Conservation (phyloP, 2,888 invertebrate genomes). For the Lasioglossum leucozonium region DNA sequence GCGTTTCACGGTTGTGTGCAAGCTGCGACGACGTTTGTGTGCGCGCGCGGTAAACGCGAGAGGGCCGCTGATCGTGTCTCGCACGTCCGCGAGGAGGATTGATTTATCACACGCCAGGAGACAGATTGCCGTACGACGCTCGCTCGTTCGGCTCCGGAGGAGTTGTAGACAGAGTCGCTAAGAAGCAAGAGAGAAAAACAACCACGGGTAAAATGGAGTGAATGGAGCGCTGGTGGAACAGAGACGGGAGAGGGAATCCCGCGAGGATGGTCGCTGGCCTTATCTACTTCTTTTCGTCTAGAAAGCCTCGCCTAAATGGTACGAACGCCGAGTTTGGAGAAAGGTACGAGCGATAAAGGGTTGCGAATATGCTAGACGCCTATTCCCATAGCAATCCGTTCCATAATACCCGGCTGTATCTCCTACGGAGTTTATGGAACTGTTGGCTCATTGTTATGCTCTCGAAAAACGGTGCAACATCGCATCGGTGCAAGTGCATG, state of each 20-base stretch:
- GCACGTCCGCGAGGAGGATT: slow-evolving; percentile 79
- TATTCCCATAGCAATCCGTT: neutral
- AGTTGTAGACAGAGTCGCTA: slow-evolving; percentile 57
- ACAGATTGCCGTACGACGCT: slow-evolving; percentile 78
- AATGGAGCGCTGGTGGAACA: slow-evolving; percentile 30
- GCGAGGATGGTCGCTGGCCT: slow-evolving; percentile 61
- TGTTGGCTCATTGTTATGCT: neutral
- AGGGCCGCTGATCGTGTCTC: slow-evolving; percentile 78
- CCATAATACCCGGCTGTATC: neutral
- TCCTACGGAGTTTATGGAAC: neutral
- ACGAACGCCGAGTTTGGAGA: slow-evolving; percentile 40
- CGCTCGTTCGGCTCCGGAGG: slow-evolving; percentile 59
- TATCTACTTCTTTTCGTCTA: slow-evolving; percentile 64
- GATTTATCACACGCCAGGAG: slow-evolving; percentile 82
- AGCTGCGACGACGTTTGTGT: slow-evolving; percentile 24
- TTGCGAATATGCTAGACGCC: neutral
- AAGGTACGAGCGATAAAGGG: slow-evolving; percentile 50
- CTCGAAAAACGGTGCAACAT: neutral
- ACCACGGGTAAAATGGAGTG: slow-evolving; percentile 22
- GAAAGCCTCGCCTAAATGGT: slow-evolving; percentile 64
- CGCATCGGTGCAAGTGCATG: neutral
- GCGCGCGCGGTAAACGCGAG: slow-evolving; percentile 66
- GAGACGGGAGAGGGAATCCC: slow-evolving; percentile 41
- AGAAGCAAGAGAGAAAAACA: slow-evolving; percentile 50
- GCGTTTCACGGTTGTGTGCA: slow-evolving; percentile 3